Evolutionary conservation across 2,797 vertebrate genomes (phyloP), one percentile per base, ranked within the genome.

Genomic region (Cossypha heuglini): DNA sequence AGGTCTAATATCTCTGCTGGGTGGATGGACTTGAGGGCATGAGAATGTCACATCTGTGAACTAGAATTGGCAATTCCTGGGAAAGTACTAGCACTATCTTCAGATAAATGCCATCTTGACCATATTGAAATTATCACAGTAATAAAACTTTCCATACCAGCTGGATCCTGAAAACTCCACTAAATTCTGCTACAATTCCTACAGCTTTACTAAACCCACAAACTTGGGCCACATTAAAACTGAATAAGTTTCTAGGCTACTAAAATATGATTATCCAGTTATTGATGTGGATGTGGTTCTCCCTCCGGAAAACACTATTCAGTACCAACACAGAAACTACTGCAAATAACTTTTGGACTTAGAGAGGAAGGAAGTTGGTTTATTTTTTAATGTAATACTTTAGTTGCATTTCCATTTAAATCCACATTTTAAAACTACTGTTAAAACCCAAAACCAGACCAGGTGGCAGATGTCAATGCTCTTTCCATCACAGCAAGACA

Each of bases 31-130:
- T 29, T 16, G 16, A 49, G 14, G 35, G 38, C 18, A 25, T 31
- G 17, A 77, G 14, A 68, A 43, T 7, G 10, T 66, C 46, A 19
- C 15, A 49, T 28, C 0, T 0, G 13, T 51, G n/a, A 40, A 43
- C 7, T 38, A 26, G 16, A 80, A 67, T 14, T 84, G 64, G 10
- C 35, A 74, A 48, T 67, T 85, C 21, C 12, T 57, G 22, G 33
- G 7, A 59, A 81, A 89, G 63, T 18, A 4, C 18, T 58, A 55
- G 4, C 33, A 33, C 3, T 33, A 6, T 63, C 5, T 71, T 63
- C 11, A 43, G 16, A 22, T 37, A 22, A 83, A 24, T 15, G 24
- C 16, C 13, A 22, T 69, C 16, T 51, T 67, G 35, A 66, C 12
- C 13, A 17, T 33, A 24, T 51, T 66, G 33, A 33, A 25, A 77